Evolutionary conservation across 2,797 vertebrate species (phyloP), one percentile per base, ranked within the genome.

Genomic region (Enteromius thamalakanensis): DNA sequence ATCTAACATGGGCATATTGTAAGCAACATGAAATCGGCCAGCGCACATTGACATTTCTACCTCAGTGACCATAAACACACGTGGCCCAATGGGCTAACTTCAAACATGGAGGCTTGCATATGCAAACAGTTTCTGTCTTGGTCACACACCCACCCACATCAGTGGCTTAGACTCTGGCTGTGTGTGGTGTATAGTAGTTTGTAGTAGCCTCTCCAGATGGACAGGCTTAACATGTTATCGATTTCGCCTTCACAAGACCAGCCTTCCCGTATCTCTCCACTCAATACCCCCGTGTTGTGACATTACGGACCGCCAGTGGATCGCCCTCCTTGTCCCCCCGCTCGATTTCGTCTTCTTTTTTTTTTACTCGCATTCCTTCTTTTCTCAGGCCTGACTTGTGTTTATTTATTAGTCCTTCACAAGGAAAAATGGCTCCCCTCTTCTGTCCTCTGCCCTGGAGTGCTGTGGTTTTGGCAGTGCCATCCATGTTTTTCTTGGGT

Each of bases 281-380:
- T 97, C 97, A 95, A 97, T 98, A 98, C 95, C 94, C 23, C 95
- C 95, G 94, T 97, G 96, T 97, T 97, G 96, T 97, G 96, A 98
- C 96, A 98, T 97, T 96, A 94, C 95, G 92, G 94, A 95, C 94
- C 93, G 91, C 88, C 91, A 92, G 94, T 96, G 91, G 91, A 91
- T 86, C 92, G 92, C 90, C 91, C 67, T 85, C 29, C 47, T 68
- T 53, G 1, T 6, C 91, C 21, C 92, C 92, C 92, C 90, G 91
- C 92, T 90, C 88, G 90, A 89, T 93, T 90, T 84, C 89, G 6
- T 62, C 1, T 68, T 92, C 90, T 89, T 12, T 34, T 93, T 90
- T 55, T 75, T 92, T 94, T 93, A 94, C 94, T 92, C 92, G 1
- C 47, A 75, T 95, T 94, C 95, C 93, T 91, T 69, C 87, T 32